Base-by-base conservation (phyloP, 2,797 vertebrate genomes). In the Sebastes wilsoni region DNA sequence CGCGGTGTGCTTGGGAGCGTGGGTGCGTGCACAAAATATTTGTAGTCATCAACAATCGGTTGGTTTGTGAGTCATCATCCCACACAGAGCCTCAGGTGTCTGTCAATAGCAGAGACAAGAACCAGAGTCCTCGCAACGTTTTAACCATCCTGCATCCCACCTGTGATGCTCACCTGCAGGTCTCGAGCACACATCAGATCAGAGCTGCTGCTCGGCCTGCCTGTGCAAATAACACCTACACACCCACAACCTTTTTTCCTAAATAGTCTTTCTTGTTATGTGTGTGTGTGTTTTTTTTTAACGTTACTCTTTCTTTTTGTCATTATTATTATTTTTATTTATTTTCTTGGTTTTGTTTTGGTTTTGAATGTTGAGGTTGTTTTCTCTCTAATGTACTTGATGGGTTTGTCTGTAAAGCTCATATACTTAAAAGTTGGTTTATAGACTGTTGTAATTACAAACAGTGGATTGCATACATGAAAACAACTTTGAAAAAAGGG, bases 41-140 rank as follows among this genome's bases (percentile, higher is more conserved):
- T 89, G 89, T 88, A 87, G 88, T 89, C 87, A 77, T 88, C 78
- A 75, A 66, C 70, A 49, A 65, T 88, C 69, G 74, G 14, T 18
- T 18, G 42, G 70, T 80, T 77, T 75, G 82, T 94, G 92, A 96
- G 89, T 94, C 93, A 93, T 89, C 86, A 58, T 79, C 88, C 83
- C 82, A 93, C 85, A 65, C 88, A 80, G 74, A 2, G 83, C 80
- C 77, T 68, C 80, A 79, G 71, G 85, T 81, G 79, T 74, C 59
- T 66, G 76, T 76, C 79, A 82, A 25, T 52, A 71, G 54, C 49
- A 5, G 36, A 72, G 65, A 59, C 52, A 46, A 27, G n/a, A 56
- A 74, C 10, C 16, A 10, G 56, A 80, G 25, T 64, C 58, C 62
- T 56, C 66, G 18, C 66, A 60, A 20, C 52, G 54, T 12, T 7